A percentile compares a stretch with the other conserved stretches of the same genome.
phyloP scores from a whole-genome alignment of 2,888 invertebrate species.

The Hemistola chrysoprasaria region DNA sequence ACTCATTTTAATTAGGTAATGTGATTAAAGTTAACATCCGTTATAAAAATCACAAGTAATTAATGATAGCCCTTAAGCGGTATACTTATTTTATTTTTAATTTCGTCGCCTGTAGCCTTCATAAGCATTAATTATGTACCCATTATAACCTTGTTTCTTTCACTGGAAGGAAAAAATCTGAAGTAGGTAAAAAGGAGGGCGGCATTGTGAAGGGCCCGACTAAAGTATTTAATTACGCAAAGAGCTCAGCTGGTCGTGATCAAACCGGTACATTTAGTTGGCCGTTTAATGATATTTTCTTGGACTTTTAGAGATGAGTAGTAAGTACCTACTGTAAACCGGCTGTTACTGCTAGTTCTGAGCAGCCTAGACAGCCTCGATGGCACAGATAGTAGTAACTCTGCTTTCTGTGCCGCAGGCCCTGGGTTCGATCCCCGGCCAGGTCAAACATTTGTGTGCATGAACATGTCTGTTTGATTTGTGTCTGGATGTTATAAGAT shows the following conservation, averaged over 20 bases:
- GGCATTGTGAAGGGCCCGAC: conserved; percentile 39
- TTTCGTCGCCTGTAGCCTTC: background rate
- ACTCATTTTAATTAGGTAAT: no score
- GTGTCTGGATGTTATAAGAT: no score
- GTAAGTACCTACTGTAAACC: no score
- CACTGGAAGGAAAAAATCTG: conserved; percentile 10
- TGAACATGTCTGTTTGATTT: no score
- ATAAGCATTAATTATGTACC: conserved; percentile 12
- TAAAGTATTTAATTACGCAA: conserved; percentile 65
- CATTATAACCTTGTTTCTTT: conserved; percentile 10
- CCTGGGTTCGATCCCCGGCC: no score
- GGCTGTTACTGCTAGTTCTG: no score
- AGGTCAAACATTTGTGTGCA: no score
- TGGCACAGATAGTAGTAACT: no score
- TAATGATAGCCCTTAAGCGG: conserved; percentile 7
- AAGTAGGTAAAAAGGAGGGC: conserved; percentile 14
- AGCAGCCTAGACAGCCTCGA: no score
- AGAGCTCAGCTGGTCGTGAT: conserved; percentile 45
- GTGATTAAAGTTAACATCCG: no score
- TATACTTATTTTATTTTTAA: conserved; percentile 5
- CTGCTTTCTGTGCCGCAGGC: no score
- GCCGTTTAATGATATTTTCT: conserved; percentile 8
- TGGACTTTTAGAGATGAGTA: no score
- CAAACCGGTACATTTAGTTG: conserved; percentile 36
- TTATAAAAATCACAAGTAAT: conserved; percentile 11